Evolutionary conservation across 35 echinoderm and acorn worm genomes (phyloP).

Genomic region (Heliocidaris erythrogramma): DNA sequence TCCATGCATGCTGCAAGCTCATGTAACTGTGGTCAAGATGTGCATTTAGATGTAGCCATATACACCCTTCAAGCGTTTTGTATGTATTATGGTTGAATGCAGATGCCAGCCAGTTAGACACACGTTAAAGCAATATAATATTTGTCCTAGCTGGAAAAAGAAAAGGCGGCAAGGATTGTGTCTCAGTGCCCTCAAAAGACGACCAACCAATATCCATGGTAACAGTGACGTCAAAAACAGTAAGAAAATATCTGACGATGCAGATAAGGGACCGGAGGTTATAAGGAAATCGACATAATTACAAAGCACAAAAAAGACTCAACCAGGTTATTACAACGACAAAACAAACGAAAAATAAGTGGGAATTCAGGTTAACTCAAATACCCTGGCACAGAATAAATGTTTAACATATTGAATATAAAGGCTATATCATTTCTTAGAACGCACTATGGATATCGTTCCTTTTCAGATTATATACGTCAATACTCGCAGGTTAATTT

Average conservation of each 20-base stretch:
- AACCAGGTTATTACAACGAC: background rate
- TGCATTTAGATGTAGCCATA: no score
- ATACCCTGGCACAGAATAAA: no score
- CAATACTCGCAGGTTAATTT: no score
- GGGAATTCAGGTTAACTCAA: no score
- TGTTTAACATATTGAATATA: no score
- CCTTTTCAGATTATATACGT: no score
- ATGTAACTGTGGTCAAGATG: no score
- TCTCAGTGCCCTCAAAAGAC: background rate
- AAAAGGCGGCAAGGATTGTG: background rate
- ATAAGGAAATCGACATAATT: background rate
- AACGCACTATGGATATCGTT: no score
- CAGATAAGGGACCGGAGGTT: background rate
- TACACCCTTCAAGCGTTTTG: background rate
- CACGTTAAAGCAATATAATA: background rate
- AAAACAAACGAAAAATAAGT: background rate
- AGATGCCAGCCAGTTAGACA: background rate
- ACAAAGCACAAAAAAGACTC: background rate
- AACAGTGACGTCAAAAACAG: background rate
- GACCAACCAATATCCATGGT: background rate
- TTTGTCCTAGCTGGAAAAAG: background rate
- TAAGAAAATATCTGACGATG: background rate
- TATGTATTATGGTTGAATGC: background rate
- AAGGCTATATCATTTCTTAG: no score
- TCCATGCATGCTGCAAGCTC: no score